Evolutionary conservation across 2,113 vertebrate genomes (phyloP).

Genomic region (Rhea pennata): DNA sequence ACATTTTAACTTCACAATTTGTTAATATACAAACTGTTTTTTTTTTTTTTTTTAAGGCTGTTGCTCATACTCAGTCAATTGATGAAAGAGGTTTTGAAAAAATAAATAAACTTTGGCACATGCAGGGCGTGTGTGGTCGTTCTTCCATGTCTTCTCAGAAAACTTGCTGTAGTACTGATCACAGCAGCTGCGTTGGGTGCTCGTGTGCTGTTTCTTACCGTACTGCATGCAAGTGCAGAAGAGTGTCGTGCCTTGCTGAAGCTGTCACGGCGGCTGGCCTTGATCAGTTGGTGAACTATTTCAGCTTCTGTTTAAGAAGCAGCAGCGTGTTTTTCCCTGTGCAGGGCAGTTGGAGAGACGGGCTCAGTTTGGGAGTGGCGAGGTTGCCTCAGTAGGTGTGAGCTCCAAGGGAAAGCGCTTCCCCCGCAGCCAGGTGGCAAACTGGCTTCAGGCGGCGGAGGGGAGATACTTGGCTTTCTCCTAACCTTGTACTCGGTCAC

Average conservation of each 20-base stretch:
- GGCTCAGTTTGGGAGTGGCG: fast-evolving
- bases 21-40: conserved; percentile 18
- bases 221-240: fast-evolving
- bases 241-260: fast-evolving
- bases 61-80: conserved; percentile 53
- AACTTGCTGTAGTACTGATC: fast-evolving
- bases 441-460: too few species aligned
- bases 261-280: fast-evolving
- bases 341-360: fast-evolving
- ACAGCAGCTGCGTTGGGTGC: fast-evolving
- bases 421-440: fast-evolving
- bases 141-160: fast-evolving
- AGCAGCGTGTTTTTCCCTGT: fast-evolving
- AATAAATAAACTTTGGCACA: conserved; percentile 70
- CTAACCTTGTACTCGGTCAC: too few species aligned
- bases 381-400: fast-evolving
- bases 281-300: fast-evolving
- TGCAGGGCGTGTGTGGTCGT: fast-evolving
- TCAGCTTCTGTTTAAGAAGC: fast-evolving
- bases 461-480: background rate
- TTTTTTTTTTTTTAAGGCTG: conserved; percentile 50
- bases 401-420: background rate
- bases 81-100: conserved; percentile 65
- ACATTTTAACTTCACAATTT: conserved; percentile 42
- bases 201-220: too few species aligned